Base-by-base conservation (phyloP, 2,888 invertebrate genomes). In the Cryptocheilus praepositus region DNA sequence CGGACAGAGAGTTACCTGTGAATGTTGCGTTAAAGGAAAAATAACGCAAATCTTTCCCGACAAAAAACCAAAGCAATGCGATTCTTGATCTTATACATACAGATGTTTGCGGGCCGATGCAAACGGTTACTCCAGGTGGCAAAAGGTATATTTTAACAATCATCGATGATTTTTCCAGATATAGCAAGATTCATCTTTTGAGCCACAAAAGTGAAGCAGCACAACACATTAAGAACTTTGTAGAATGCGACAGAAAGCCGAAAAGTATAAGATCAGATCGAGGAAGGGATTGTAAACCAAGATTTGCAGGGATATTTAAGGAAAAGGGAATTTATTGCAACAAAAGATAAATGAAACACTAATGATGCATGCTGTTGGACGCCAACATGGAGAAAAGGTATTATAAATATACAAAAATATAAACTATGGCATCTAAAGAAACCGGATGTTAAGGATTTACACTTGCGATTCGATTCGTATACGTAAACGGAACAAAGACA, bases 351-450 rank as follows among this genome's bases (percentile, higher is more conserved):
- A 4, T 15, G 77, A 84, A 43, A 82, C 75, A 0, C 83, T 82
- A 0, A 71, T 83, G 53, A 76, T 81, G 54, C 86, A 84, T 68
- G 83, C 81, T 1, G 69, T 77, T n/a, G n/a, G n/a, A n/a, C 0
- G 76, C 83, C 0, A 84, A 87, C n/a, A n/a, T n/a, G n/a, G 52
- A 58, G 83, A 8, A 60, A 76, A 4, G 85, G 83, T 22, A 49
- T 81, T 0, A 86, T 82, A 0, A 21, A 84, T 0, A 73, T 83
- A 7, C n/a, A n/a, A n/a, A n/a, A n/a, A n/a, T n/a, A n/a, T n/a
- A n/a, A n/a, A n/a, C n/a, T n/a, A n/a, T n/a, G n/a, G n/a, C n/a
- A n/a, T n/a, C n/a, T n/a, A 81, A 84, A 25, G 73, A 70, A 58
- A 8, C 45, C 3, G n/a, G 45, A 7, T 45, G 45, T 25, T 3